Percentiles rank a stretch among this genome's conserved stretches.
Evolutionary conservation across 2,888 invertebrate species (phyloP).

Genomic region (Amphipoea lucens): DNA sequence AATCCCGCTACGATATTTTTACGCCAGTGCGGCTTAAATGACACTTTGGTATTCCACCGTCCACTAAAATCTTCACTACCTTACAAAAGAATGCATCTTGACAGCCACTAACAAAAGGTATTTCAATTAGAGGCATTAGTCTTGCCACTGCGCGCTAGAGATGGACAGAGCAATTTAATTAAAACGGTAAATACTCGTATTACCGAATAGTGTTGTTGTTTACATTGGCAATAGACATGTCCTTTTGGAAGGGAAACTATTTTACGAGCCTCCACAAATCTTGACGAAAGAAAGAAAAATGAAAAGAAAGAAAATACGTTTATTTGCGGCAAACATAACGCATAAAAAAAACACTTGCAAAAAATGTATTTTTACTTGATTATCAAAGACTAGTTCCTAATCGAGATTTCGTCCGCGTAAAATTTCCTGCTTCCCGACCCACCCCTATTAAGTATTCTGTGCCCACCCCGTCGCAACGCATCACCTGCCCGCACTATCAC

Average conservation of each 20-base stretch:
- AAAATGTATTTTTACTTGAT: background rate
- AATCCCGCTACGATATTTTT: background rate
- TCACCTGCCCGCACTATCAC: too few relatives aligned
- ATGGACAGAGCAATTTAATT: slow-evolving; percentile 76
- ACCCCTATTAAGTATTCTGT: too few relatives aligned
- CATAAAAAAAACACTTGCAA: background rate
- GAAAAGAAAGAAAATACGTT: too few relatives aligned
- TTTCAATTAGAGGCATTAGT: slow-evolving; percentile 82
- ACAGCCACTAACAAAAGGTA: slow-evolving; percentile 70
- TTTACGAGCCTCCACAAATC: background rate
- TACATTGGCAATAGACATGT: slow-evolving; percentile 19
- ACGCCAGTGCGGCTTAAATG: background rate
- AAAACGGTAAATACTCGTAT: slow-evolving; percentile 63
- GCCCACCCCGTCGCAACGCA: too few relatives aligned
- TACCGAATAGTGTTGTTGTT: slow-evolving; percentile 9
- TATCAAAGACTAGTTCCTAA: background rate
- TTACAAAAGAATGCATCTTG: slow-evolving; percentile 52
- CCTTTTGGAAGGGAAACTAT: background rate
- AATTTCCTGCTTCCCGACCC: too few relatives aligned
- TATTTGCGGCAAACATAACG: background rate
- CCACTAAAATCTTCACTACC: slow-evolving; percentile 35
- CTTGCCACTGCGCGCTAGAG: slow-evolving; percentile 63
- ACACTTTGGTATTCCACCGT: slow-evolving; percentile 24
- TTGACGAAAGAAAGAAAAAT: too few relatives aligned
- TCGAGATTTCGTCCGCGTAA: too few relatives aligned